A percentile compares a stretch with the other conserved stretches of the same genome.
Conservation (phyloP, 2,113 vertebrate genomes). For the Poeciliopsis prolifica region DNA sequence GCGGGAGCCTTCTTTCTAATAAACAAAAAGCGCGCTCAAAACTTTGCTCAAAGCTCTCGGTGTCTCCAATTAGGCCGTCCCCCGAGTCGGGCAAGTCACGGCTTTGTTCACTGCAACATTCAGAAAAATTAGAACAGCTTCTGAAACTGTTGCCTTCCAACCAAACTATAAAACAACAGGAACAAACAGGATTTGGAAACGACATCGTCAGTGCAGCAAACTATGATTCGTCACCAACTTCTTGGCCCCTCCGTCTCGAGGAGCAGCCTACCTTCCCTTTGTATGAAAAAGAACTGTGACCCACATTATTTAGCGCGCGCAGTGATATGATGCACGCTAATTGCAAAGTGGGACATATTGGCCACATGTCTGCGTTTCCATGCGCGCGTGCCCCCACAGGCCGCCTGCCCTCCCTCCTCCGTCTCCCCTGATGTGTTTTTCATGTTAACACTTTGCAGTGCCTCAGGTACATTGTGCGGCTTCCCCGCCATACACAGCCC, state of each 20-base stretch:
- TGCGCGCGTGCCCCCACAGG: slow-evolving; percentile 34
- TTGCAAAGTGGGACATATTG: slow-evolving; percentile 60
- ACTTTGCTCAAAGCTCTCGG: slow-evolving; percentile 47
- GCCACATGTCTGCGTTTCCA: slow-evolving; percentile 57
- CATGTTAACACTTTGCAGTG: slow-evolving; percentile 82
- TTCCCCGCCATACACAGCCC: slow-evolving; percentile 73
- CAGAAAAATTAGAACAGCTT: slow-evolving; percentile 64
- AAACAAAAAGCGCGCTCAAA: slow-evolving; percentile 47
- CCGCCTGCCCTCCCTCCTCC: slow-evolving; percentile 12
- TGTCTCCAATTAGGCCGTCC: slow-evolving; percentile 59
- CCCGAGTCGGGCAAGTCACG: slow-evolving; percentile 47
- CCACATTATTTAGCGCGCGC: slow-evolving; percentile 22
- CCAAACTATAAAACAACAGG: slow-evolving; percentile 7
- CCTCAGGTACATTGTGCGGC: slow-evolving; percentile 79
- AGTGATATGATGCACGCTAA: slow-evolving; percentile 45
- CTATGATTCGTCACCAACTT: slow-evolving; percentile 9
- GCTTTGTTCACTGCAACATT: slow-evolving; percentile 46
- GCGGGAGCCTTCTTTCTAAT: slow-evolving; percentile 6
- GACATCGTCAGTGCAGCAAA: background rate
- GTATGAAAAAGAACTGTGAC: slow-evolving; percentile 23
- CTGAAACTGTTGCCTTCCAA: slow-evolving; percentile 41
- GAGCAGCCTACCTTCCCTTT: background rate
- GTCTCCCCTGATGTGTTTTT: slow-evolving; percentile 81
- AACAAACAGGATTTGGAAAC: background rate
- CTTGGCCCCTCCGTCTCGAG: slow-evolving; percentile 13